Evolutionary conservation across 1,140 invertebrate genomes (phyloP), one percentile per base, ranked within the genome.

Genomic region (Nixonia krombeini): DNA sequence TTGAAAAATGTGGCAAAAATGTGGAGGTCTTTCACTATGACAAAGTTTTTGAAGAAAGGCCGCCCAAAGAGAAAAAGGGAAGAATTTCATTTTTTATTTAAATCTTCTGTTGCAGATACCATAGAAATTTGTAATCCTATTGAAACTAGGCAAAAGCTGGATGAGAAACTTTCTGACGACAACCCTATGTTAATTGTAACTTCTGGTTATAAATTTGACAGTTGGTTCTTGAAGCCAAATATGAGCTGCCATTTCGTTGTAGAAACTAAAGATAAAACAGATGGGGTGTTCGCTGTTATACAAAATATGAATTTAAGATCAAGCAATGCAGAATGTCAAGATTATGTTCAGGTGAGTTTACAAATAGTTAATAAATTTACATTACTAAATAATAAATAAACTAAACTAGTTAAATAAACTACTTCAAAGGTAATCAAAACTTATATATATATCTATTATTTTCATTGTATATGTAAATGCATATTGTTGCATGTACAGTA

Each of bases 281-380:
- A 70, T 6, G 71, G 75, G 4, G 25, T 83, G 1, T 78, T 81
- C 13, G 78, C 69, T n/a, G 78, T 82, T 1, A 69, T 83, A 15
- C 80, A 83, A 29, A 75, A 56, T 23, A 73, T 82, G 65, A 73
- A 70, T 29, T 70, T 83, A 2, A 62, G 81, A 17, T 50, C 29
- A 4, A 72, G 74, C 29, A 68, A 46, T 4, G 61, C 41, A 2
- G 17, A 59, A 0, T 83, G 81, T 21, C 9, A 81, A 8, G 81
- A 83, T 61, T 82, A 77, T 33, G 55, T 83, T 17, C 65, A 61
- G 56, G 80, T 82, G 52, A 63, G 25, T 26, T 26, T 26, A n/a
- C n/a, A n/a, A n/a, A n/a, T n/a, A n/a, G n/a, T n/a, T n/a, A n/a
- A n/a, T n/a, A n/a, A n/a, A n/a, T n/a, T n/a, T n/a, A n/a, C n/a